A percentile compares a stretch with the other conserved stretches of the same genome.
These are phyloP conservation scores for Kryptolebias ocellatus DNA, from an alignment of 2,797 vertebrate species.

Conservation along the genomic window DNA sequence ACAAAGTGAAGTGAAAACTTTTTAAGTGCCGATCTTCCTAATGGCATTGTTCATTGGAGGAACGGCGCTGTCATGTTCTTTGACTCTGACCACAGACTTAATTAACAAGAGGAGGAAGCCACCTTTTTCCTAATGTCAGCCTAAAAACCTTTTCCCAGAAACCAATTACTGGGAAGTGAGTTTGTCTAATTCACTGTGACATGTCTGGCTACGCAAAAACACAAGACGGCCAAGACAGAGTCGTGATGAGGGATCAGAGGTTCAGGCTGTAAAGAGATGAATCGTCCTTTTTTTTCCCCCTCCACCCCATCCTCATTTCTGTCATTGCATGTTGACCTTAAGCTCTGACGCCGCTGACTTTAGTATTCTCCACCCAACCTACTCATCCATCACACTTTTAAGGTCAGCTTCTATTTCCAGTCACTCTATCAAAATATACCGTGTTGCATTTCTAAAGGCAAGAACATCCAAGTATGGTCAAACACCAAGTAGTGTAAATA, in stretches of 20 bases:
- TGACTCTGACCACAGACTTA: slow-evolving; percentile 69
- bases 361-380: slow-evolving; percentile 73
- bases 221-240: slow-evolving; percentile 53
- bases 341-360: slow-evolving; percentile 66
- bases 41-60: slow-evolving; percentile 43
- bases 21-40: slow-evolving; percentile 39
- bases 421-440: slow-evolving; percentile 74
- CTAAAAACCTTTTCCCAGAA: slow-evolving; percentile 76
- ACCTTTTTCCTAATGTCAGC: slow-evolving; percentile 78
- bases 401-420: slow-evolving; percentile 82
- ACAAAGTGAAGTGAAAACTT: slow-evolving; percentile 59
- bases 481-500: background rate
- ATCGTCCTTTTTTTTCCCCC: slow-evolving; percentile 39
- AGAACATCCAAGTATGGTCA: slow-evolving; percentile 10
- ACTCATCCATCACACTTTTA: slow-evolving; percentile 82
- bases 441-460: slow-evolving; percentile 22
- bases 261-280: slow-evolving; percentile 65
- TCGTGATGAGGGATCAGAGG: slow-evolving; percentile 67
- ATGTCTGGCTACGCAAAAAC: slow-evolving; percentile 65
- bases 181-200: slow-evolving; percentile 76
- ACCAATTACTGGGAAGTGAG: slow-evolving; percentile 80
- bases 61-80: slow-evolving; percentile 57
- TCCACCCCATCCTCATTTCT: slow-evolving; percentile 54
- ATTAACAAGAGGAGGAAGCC: slow-evolving; percentile 67
- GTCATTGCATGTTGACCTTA: slow-evolving; percentile 79